Evolutionary conservation across 2,888 invertebrate genomes (phyloP).

Genomic region (Papilio demoleus): DNA sequence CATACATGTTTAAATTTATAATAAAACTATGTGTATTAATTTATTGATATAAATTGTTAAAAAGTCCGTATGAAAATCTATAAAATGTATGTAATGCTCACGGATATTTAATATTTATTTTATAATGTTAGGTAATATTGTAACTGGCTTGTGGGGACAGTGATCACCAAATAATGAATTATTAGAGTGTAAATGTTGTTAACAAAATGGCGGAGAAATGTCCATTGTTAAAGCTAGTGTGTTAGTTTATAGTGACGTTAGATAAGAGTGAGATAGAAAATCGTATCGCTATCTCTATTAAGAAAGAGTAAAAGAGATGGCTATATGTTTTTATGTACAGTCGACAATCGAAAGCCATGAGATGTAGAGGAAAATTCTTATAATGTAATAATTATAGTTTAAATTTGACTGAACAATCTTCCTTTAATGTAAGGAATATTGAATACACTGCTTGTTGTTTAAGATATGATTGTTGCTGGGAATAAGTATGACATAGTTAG

Average conservation of each 20-base stretch:
- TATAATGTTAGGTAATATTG: conserved; percentile 59
- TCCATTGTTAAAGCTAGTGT: conserved; percentile 52
- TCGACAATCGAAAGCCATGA: not conserved
- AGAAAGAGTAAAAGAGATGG: not conserved
- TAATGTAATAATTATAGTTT: conserved; percentile 24
- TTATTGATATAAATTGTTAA: not conserved
- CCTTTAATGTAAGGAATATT: conserved; percentile 25
- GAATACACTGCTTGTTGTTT: not conserved
- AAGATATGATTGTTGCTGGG: conserved; percentile 25
- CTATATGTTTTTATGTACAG: not conserved
- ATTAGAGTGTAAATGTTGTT: conserved; percentile 57
- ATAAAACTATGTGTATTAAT: not conserved
- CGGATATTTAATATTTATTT: conserved; percentile 43
- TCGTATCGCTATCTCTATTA: not conserved
- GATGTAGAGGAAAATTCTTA: conserved; percentile 9
- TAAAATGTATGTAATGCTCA: conserved; percentile 25
- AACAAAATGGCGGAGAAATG: conserved; percentile 52
- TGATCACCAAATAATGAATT: conserved; percentile 62
- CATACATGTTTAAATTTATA: not conserved
- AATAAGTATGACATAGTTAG: not conserved
- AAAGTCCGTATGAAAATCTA: not conserved
- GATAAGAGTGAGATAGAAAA: not conserved
- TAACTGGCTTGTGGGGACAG: conserved; percentile 54
- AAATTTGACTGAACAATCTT: conserved; percentile 31
- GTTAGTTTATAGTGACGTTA: conserved; percentile 19